Conservation (phyloP, 2,113 vertebrate species). For the Sceloporus undulatus region DNA sequence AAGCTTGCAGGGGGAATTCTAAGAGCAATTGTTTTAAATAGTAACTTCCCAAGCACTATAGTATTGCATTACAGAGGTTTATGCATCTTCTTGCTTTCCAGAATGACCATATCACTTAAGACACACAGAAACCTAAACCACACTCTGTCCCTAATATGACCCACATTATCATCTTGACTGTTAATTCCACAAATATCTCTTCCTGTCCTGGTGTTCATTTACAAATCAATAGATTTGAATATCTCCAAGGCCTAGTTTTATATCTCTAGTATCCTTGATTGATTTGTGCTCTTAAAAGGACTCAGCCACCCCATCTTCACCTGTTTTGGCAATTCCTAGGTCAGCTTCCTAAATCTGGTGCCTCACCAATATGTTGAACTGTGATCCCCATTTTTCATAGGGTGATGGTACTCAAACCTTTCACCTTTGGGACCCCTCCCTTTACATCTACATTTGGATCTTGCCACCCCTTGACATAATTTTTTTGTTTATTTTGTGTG, state of each 20-base stretch:
- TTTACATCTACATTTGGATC: no score
- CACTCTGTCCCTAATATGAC: not conserved
- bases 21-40: no score
- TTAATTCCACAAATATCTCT: not conserved
- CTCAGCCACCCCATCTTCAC: not conserved
- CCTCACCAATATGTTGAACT: not conserved
- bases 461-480: no score
- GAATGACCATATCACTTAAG: not conserved
- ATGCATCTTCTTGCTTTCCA: not conserved
- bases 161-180: not conserved
- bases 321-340: not conserved
- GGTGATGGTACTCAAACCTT: no score
- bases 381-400: not conserved
- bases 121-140: not conserved
- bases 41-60: no score
- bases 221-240: not conserved
- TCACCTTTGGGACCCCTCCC: no score
- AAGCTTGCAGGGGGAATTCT: no score
- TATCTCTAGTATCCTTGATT: not conserved
- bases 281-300: not conserved
- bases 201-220: not conserved
- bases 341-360: not conserved
- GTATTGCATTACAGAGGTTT: not conserved
- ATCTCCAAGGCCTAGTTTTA: not conserved
- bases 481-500: no score